Base-by-base conservation (phyloP, 2,888 invertebrate species). In the Pristionchus maxplancki region DNA sequence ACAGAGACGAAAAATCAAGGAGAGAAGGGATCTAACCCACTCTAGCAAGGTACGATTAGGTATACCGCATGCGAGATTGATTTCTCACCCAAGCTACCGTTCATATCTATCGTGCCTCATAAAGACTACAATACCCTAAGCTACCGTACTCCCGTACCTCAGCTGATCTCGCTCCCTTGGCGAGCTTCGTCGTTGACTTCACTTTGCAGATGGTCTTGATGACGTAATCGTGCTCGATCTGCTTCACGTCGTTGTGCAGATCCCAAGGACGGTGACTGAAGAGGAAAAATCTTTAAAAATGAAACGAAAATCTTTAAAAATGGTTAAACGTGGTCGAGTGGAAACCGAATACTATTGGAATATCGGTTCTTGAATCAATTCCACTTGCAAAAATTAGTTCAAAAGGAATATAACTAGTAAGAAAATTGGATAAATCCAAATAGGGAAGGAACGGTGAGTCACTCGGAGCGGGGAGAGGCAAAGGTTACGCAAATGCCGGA, bases 241-340 rank as follows among this genome's bases (percentile, higher is more conserved):
- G 98, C 90, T 97, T 96, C 40, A 97, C 95, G 95, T 98, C 98
- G 91, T 97, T 97, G 88, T 97, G 96, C 0, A 96, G 96, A 95
- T 97, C 97, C 98, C 98, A 98, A 0, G 98, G 97, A 71, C 98
- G 96, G 88, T 97, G 96, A 90, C 95, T 96, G 85, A 87, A 90
- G 31, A 17, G 13, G 24, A n/a, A 24, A 48, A 48, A 48, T 28
- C 67, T 24, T 31, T 24, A 67, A 24, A 50, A 50, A 50, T 20
- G 20, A 50, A 20, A 50, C 13, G 50, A 15, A 15, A 50, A 20
- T n/a, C n/a, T n/a, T n/a, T n/a, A n/a, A n/a, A n/a, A n/a, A n/a
- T n/a, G n/a, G n/a, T n/a, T n/a, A n/a, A n/a, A n/a, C n/a, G n/a
- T n/a, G n/a, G n/a, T n/a, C n/a, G n/a, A n/a, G n/a, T n/a, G n/a